phyloP scores from a whole-genome alignment of 2,888 invertebrate genomes.

The Didymodactylos carnosus region DNA sequence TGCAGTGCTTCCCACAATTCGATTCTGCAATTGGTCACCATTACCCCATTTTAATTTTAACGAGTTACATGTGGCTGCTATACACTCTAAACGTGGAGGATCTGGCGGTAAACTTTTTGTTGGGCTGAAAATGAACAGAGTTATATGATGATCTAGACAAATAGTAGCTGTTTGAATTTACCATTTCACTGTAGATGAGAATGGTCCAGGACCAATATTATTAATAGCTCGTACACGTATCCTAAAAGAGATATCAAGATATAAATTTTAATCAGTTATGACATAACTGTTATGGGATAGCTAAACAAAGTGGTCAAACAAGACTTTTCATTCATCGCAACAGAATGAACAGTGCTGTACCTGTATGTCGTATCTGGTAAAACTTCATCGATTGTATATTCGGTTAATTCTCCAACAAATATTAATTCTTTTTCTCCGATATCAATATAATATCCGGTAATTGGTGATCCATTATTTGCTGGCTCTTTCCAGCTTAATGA shows the following conservation, averaged over 20 bases:
- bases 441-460: constrained; percentile 51
- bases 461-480: constrained; percentile 51
- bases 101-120: constrained; percentile 64
- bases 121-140: too few species aligned
- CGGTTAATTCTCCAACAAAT: neutral
- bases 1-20: constrained; percentile 53
- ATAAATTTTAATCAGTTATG: too few species aligned
- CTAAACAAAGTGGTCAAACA: too few species aligned
- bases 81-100: constrained; percentile 55
- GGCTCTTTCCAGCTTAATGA: constrained; percentile 54
- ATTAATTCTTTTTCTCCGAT: neutral
- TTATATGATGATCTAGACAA: too few species aligned
- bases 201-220: constrained; percentile 55
- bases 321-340: too few species aligned
- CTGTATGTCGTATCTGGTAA: neutral
- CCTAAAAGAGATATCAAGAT: constrained; percentile 34
- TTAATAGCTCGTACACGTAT: constrained; percentile 70
- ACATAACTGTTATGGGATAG: too few species aligned
- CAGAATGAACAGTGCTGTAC: too few species aligned
- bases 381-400: neutral
- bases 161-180: too few species aligned
- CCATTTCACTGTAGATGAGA: constrained; percentile 51
- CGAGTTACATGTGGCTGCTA: constrained; percentile 46
- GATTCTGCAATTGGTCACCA: constrained; percentile 46
- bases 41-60: constrained; percentile 59